These are phyloP conservation scores for Oncorhynchus keta DNA, from an alignment of 2,113 vertebrate genomes.

Conservation along the genomic window DNA sequence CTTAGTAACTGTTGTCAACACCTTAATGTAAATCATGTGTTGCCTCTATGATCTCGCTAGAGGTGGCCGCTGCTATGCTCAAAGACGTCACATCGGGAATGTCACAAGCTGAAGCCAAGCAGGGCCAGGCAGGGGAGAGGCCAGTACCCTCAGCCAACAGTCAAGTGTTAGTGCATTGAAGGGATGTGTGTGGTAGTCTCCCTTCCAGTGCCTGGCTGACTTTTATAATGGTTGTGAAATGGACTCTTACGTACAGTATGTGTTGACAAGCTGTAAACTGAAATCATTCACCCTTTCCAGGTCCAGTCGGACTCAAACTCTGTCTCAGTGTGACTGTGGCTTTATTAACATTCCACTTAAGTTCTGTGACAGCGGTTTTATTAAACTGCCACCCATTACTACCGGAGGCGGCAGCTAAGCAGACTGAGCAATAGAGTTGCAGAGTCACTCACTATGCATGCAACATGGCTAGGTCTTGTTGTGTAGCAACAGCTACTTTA, in stretches of 20 bases:
- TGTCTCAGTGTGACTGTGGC: background rate
- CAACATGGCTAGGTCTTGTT: no score
- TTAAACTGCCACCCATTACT: no score
- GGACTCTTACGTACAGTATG: background rate
- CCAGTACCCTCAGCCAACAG: background rate
- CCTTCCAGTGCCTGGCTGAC: background rate
- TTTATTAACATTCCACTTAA: no score
- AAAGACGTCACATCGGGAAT: background rate
- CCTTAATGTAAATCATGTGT: no score
- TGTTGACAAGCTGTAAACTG: conserved; percentile 33
- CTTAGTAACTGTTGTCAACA: no score
- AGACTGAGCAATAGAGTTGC: no score
- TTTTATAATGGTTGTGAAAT: conserved; percentile 14
- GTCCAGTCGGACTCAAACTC: conserved; percentile 6
- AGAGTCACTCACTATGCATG: no score
- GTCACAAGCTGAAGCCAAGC: background rate
- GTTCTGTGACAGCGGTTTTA: background rate
- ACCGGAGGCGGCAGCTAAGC: no score
- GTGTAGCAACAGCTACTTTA: no score
- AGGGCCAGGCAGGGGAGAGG: background rate
- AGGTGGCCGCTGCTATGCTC: background rate
- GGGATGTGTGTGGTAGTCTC: background rate
- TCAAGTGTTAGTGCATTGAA: background rate
- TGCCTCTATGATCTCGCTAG: no score
- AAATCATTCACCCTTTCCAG: background rate